Base-by-base conservation (phyloP, 2,888 invertebrate genomes). In the Chironomus riparius region DNA sequence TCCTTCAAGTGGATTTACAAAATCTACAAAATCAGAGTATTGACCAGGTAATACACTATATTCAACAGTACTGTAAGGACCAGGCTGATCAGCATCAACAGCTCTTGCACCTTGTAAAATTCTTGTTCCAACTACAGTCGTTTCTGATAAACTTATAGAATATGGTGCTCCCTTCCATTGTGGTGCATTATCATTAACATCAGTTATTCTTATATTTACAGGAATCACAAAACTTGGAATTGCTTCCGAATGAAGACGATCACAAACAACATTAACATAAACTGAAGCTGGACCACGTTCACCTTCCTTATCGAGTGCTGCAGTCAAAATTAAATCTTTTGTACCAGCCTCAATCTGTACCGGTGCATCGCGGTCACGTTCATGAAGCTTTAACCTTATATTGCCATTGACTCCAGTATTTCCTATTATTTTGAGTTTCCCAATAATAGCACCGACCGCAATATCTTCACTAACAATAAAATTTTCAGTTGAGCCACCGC, bases 141-240 rank as follows among this genome's bases (percentile, higher is more conserved):
- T 92, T 87, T 95, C 95, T 0, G 94, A 93, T 76, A 95, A 89
- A 79, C 94, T 92, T 79, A 92, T 87, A 70, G 89, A 87, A 83
- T 93, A 95, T 0, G 94, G 94, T 0, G 92, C 91, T 78, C 92
- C 92, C 77, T 88, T 86, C 87, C 95, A 95, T 80, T 87, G 87
- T 0, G 95, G 95, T 7, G 93, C 91, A 84, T 95, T 95, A 85
- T 95, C 95, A 83, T 95, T 95, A 77, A 93, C 93, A 84, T 96
- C 95, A 79, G 93, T 94, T 77, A 95, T 95, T 79, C 94, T 88
- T 73, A 83, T 82, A 79, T 83, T 83, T 15, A 83, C 85, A 10
- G 84, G 85, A 47, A 83, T 80, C 10, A 84, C 83, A 78, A 84
- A 84, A 77, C 83, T 84, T 83, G 83, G 79, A 62, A 78, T 93